Conservation (phyloP, 2,888 invertebrate genomes). For the Ligdia adustata region DNA sequence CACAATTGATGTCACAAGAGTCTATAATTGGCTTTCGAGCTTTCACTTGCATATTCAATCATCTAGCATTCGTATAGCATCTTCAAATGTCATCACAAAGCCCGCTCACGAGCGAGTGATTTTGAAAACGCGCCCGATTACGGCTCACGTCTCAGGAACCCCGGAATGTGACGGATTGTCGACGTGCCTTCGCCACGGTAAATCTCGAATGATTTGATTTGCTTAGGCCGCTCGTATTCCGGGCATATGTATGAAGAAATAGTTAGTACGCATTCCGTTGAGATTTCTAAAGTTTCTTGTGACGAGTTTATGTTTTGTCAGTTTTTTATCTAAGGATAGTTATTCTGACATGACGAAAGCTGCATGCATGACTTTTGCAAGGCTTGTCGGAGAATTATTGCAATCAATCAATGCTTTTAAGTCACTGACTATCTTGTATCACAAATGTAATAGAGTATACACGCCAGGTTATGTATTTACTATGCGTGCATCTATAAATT, state of each 20-base stretch:
- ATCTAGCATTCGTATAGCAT: conserved; percentile 5
- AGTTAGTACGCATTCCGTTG: conserved; percentile 24
- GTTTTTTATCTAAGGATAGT: too few relatives aligned
- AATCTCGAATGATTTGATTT: conserved; percentile 36
- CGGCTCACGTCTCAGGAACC: conserved; percentile 37
- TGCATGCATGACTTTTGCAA: too few relatives aligned
- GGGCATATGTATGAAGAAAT: conserved; percentile 30
- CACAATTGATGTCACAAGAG: conserved; percentile 1
- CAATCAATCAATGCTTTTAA: too few relatives aligned
- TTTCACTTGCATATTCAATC: conserved; percentile 13
- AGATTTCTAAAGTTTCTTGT: conserved; percentile 12
- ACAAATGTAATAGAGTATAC: too few relatives aligned
- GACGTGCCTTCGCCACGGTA: conserved; percentile 40
- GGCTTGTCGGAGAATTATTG: too few relatives aligned
- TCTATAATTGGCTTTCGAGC: conserved; percentile 2
- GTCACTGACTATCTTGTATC: too few relatives aligned
- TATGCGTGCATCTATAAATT: too few relatives aligned
- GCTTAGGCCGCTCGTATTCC: conserved; percentile 24
- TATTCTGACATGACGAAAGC: too few relatives aligned
- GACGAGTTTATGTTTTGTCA: conserved; percentile 16
- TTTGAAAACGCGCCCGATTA: conserved; percentile 51
- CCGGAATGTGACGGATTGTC: conserved; percentile 48
- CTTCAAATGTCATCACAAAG: conserved; percentile 31
- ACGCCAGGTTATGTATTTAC: too few relatives aligned
- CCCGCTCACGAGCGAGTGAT: conserved; percentile 60